Conservation (phyloP, 2,888 invertebrate genomes). For the Thecophora atra region DNA sequence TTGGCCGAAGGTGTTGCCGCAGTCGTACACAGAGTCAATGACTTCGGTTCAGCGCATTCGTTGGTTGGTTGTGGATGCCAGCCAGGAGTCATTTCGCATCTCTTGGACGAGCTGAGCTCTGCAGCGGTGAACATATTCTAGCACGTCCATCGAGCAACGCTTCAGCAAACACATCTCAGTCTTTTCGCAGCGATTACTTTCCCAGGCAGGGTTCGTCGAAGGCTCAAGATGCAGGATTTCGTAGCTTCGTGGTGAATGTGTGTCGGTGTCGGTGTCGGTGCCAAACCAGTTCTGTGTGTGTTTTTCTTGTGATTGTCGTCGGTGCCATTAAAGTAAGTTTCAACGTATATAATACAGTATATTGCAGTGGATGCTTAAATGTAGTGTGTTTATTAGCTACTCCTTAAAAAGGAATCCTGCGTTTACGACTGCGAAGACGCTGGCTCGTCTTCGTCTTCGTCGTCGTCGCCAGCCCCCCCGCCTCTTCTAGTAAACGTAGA, state of each 20-base stretch:
- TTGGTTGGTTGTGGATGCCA: not conserved
- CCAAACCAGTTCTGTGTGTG: not conserved
- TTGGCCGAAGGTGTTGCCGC: not conserved
- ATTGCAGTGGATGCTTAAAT: conserved; percentile 41
- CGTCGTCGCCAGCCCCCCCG: conserved; percentile 53
- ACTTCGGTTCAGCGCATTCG: not conserved
- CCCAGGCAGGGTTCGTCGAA: conserved; percentile 8
- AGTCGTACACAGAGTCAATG: not conserved
- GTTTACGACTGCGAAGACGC: not conserved
- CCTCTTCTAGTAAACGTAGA: conserved; percentile 79
- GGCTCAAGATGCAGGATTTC: not conserved
- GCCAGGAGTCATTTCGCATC: not conserved
- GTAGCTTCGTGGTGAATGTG: not conserved
- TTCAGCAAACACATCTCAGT: conserved; percentile 49
- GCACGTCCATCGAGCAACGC: conserved; percentile 38
- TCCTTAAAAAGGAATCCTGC: conserved; percentile 6
- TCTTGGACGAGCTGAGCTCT: not conserved
- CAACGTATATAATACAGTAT: conserved; percentile 42
- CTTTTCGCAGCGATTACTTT: conserved; percentile 45
- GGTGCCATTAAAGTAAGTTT: conserved; percentile 32
- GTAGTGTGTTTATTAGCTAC: conserved; percentile 33
- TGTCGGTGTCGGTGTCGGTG: not conserved
- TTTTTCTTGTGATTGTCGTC: not conserved
- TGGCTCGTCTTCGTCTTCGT: conserved; percentile 43
- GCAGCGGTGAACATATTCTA: not conserved